These are phyloP conservation scores for Syngnathus rostellatus DNA, from an alignment of 2,797 vertebrate species.

Conservation along the genomic window DNA sequence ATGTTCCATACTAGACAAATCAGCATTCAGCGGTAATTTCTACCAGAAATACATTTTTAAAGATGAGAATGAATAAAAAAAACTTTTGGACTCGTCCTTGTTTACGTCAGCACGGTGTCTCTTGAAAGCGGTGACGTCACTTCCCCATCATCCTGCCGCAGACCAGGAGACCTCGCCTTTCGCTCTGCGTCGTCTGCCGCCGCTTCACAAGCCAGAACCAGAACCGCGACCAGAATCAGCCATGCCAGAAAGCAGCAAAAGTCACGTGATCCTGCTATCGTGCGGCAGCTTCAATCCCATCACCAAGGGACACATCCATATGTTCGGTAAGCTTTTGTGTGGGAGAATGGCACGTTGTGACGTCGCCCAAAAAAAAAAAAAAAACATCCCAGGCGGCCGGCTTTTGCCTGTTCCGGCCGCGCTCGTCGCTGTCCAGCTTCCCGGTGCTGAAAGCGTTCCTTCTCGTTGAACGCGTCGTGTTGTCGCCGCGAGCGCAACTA, in stretches of 20 bases:
- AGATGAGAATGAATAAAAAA: neutral
- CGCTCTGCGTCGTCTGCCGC: neutral
- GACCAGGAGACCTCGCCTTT: slow-evolving; percentile 6
- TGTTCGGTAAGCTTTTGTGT: slow-evolving; percentile 83
- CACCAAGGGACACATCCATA: slow-evolving; percentile 95
- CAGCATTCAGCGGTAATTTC: no score
- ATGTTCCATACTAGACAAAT: no score
- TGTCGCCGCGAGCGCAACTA: neutral
- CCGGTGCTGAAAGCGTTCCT: neutral
- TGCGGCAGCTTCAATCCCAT: slow-evolving; percentile 98
- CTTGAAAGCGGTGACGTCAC: slow-evolving; percentile 12
- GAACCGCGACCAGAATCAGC: slow-evolving; percentile 10
- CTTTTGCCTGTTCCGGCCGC: neutral
- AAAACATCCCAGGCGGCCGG: neutral
- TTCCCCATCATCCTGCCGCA: slow-evolving; percentile 16
- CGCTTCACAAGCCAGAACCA: slow-evolving; percentile 17
- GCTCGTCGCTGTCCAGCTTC: neutral
- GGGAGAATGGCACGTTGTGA: neutral
- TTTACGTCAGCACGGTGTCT: neutral
- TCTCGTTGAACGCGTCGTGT: neutral
- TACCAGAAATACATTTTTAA: neutral
- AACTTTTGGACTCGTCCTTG: neutral
- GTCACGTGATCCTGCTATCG: slow-evolving; percentile 90
- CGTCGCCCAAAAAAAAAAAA: neutral
- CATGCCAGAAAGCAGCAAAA: slow-evolving; percentile 88